Conservation (phyloP, 2,797 vertebrate genomes). For the Danio aesculapii region DNA sequence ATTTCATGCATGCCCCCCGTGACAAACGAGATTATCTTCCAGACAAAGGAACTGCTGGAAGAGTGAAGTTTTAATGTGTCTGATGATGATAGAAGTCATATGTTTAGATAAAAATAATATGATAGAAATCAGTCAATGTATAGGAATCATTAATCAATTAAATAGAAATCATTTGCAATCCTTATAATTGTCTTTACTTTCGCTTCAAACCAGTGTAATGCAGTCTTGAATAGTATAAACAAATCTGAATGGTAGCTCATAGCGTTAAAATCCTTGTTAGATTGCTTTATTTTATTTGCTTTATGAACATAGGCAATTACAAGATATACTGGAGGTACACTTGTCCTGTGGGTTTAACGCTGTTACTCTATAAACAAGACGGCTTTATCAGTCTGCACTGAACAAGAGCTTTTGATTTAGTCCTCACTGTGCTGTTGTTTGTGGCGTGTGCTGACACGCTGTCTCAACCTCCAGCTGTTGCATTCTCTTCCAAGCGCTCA, state of each 20-base stretch:
- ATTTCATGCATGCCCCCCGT: too few relatives aligned
- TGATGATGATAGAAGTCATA: too few relatives aligned
- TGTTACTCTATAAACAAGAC: slow-evolving; percentile 3
- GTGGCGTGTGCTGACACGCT: slow-evolving; percentile 32
- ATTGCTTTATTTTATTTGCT: not conserved
- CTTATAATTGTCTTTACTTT: not conserved
- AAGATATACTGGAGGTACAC: not conserved
- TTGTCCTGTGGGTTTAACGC: not conserved
- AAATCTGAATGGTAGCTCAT: not conserved
- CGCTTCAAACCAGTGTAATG: not conserved
- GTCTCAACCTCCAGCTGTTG: slow-evolving; percentile 34
- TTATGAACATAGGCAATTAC: slow-evolving; percentile 1
- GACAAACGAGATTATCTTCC: too few relatives aligned
- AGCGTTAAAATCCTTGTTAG: not conserved
- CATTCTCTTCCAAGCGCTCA: slow-evolving; percentile 19
- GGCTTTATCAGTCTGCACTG: not conserved
- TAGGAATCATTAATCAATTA: not conserved
- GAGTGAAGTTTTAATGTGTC: too few relatives aligned
- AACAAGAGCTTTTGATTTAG: slow-evolving; percentile 14
- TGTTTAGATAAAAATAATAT: too few relatives aligned
- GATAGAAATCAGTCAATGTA: too few relatives aligned
- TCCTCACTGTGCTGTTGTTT: not conserved
- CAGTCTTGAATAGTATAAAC: not conserved
- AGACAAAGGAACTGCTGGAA: too few relatives aligned
- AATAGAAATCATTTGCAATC: too few relatives aligned